phyloP scores from a whole-genome alignment of 2,797 vertebrate genomes.

The Poecile montanus region DNA sequence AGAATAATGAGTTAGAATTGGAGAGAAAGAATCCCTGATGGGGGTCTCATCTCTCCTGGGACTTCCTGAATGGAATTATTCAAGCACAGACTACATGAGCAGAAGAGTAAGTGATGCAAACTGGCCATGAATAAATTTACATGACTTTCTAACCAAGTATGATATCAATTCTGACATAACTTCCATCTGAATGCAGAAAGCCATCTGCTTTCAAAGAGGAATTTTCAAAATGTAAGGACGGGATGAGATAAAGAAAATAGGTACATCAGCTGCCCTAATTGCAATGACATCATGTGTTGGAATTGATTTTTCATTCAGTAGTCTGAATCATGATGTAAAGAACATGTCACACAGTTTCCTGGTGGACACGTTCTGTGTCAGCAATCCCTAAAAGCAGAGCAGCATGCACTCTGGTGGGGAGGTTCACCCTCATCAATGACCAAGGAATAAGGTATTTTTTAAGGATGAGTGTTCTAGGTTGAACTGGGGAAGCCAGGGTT shows the following conservation, averaged over 20 bases:
- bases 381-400: rapidly evolving
- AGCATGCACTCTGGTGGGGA: neutral
- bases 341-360: rapidly evolving
- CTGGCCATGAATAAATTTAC: neutral
- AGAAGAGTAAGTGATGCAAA: neutral
- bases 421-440: neutral
- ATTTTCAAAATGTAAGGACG: neutral
- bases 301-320: neutral
- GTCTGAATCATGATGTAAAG: neutral
- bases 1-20: neutral
- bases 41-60: neutral
- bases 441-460: neutral
- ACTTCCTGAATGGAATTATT: neutral
- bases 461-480: neutral
- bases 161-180: neutral
- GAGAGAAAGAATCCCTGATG: neutral
- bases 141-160: neutral
- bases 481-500: neutral
- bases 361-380: rapidly evolving
- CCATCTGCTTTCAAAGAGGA: neutral
- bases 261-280: neutral
- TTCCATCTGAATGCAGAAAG: neutral
- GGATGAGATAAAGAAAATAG: neutral
- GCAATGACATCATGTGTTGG: neutral
- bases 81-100: neutral